A percentile compares a stretch with the other conserved stretches of the same genome.
These are phyloP conservation scores for Caenorhabditis tropicalis DNA, from an alignment of 1,140 invertebrate species.

Conservation along the genomic window DNA sequence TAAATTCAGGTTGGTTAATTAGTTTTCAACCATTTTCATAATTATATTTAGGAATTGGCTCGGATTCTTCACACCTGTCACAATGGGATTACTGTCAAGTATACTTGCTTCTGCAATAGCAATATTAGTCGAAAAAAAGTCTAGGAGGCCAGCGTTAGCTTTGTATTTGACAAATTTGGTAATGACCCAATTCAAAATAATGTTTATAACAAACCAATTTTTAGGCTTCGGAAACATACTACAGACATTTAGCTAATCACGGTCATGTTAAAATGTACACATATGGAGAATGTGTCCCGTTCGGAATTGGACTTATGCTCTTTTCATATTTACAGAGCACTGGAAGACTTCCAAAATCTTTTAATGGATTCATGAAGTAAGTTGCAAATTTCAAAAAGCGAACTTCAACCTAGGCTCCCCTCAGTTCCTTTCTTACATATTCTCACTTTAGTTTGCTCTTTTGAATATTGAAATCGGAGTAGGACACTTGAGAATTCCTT, in stretches of 20 bases:
- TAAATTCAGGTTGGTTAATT: conserved; percentile 59
- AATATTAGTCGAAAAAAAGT: conserved; percentile 64
- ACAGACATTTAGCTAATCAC: conserved; percentile 64
- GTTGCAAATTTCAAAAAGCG: not conserved
- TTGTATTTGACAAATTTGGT: conserved; percentile 70
- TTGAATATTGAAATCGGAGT: conserved; percentile 36
- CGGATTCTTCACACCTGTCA: conserved; percentile 65
- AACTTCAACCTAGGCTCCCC: not conserved
- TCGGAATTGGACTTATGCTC: conserved; percentile 61
- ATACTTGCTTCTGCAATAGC: conserved; percentile 63
- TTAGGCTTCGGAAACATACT: conserved; percentile 69
- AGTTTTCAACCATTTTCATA: not conserved
- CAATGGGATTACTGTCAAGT: conserved; percentile 60
- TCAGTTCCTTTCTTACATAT: not conserved
- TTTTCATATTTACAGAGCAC: conserved; percentile 51
- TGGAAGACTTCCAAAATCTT: conserved; percentile 19
- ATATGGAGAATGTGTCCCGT: conserved; percentile 64
- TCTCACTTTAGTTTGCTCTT: not conserved
- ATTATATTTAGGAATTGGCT: conserved; percentile 58
- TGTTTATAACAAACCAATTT: conserved; percentile 17
- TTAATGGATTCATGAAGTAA: conserved; percentile 51
- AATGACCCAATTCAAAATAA: not conserved
- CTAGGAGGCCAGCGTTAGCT: conserved; percentile 61
- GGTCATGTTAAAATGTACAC: conserved; percentile 58
- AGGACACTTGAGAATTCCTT: conserved; percentile 20